Evolutionary conservation across 2,797 vertebrate species (phyloP).

Genomic region (Poeciliopsis infans): DNA sequence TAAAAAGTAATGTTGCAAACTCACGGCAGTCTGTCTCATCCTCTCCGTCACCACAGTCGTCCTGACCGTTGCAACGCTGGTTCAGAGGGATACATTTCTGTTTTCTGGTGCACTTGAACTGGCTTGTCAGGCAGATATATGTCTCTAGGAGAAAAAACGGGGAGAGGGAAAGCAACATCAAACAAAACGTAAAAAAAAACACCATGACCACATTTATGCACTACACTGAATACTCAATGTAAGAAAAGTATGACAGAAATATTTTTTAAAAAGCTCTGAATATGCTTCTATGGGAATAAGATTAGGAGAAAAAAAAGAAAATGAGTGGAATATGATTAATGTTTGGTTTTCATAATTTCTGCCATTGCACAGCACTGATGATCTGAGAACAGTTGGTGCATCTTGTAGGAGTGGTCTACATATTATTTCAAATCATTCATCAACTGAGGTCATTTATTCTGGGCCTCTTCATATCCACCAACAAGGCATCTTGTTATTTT

Average conservation of each 20-base stretch:
- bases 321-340: not conserved
- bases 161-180: not conserved
- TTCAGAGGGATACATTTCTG: slow-evolving; percentile 90
- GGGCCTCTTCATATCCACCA: not conserved
- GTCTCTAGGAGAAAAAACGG: slow-evolving; percentile 82
- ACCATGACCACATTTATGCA: not conserved
- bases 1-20: slow-evolving; percentile 17
- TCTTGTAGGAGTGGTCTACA: not conserved
- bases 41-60: slow-evolving; percentile 96
- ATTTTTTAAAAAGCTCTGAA: not conserved
- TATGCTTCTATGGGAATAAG: not conserved
- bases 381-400: not conserved
- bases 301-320: not conserved
- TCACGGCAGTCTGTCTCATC: slow-evolving; percentile 98
- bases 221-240: too few relatives aligned
- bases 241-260: not conserved
- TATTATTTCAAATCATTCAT: not conserved
- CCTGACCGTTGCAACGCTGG: slow-evolving; percentile 96
- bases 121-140: slow-evolving; percentile 94
- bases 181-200: not conserved
- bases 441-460: not conserved
- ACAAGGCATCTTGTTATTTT: not conserved
- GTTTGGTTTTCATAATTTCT: not conserved
- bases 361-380: not conserved
- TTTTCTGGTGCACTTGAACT: slow-evolving; percentile 95